phyloP scores from a whole-genome alignment of 2,797 vertebrate genomes.

The Pseudomugil tenellus region DNA sequence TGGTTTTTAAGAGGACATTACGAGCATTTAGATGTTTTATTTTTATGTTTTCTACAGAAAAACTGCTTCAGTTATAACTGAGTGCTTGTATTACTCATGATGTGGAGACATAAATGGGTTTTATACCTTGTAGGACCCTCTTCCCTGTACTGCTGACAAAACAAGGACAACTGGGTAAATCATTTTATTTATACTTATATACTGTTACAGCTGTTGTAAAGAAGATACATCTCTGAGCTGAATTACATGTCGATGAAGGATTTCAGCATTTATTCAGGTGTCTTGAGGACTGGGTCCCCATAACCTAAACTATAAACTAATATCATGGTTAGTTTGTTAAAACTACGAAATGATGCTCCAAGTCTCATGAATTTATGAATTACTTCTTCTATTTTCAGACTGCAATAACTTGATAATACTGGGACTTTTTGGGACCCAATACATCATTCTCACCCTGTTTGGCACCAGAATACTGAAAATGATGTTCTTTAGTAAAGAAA shows the following conservation, averaged over 20 bases:
- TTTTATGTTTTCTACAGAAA: slow-evolving; percentile 12
- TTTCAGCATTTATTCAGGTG: too few species aligned
- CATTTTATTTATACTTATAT: background rate
- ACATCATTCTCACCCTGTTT: background rate
- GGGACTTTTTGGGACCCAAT: too few species aligned
- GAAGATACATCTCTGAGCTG: too few species aligned
- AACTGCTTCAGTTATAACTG: background rate
- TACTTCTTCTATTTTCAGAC: background rate
- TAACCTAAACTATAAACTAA: too few species aligned
- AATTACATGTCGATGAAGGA: too few species aligned
- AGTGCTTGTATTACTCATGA: background rate
- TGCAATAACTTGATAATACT: background rate
- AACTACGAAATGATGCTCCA: background rate
- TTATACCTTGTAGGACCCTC: background rate
- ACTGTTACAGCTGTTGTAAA: background rate
- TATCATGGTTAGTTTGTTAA: background rate
- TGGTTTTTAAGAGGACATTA: slow-evolving; percentile 27
- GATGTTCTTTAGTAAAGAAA: background rate
- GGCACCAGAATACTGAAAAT: background rate
- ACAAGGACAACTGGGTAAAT: background rate
- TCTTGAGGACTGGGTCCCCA: too few species aligned
- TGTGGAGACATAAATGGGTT: background rate
- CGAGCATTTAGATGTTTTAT: slow-evolving; percentile 12
- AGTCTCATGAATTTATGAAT: background rate
- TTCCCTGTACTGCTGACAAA: background rate